Conservation (phyloP, 1,140 invertebrate genomes). For the Drosophila athabasca region DNA sequence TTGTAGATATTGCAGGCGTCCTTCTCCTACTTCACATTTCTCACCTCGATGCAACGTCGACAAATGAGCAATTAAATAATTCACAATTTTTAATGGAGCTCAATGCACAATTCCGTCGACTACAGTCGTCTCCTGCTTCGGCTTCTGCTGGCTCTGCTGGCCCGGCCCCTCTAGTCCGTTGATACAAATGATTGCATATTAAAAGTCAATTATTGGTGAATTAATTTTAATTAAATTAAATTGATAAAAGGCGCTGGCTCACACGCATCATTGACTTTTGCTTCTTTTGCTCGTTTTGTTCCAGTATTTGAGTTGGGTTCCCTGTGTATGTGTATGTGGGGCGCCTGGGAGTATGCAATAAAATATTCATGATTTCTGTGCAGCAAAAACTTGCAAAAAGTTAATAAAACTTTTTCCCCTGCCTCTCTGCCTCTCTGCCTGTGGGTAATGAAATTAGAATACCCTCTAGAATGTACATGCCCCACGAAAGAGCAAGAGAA, state of each 20-base stretch:
- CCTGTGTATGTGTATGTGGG: neutral
- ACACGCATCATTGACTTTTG: constrained; percentile 57
- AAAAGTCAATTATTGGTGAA: constrained; percentile 77
- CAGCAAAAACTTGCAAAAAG: constrained; percentile 57
- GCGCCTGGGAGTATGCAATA: constrained; percentile 52
- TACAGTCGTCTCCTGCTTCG: constrained; percentile 15
- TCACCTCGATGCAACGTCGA: constrained; percentile 61
- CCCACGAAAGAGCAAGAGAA: constrained; percentile 7
- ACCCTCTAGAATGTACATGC: constrained; percentile 3
- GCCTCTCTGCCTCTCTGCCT: neutral
- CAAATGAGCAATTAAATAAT: constrained; percentile 64
- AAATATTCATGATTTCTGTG: constrained; percentile 66
- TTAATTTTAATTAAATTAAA: constrained; percentile 77
- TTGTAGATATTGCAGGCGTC: constrained; percentile 58
- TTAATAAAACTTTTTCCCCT: constrained; percentile 63
- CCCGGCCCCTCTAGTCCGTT: constrained; percentile 14
- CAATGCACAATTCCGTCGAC: constrained; percentile 13
- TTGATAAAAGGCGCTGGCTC: constrained; percentile 61
- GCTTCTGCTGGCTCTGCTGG: too few relatives aligned
- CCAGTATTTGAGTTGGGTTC: neutral
- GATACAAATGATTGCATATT: constrained; percentile 75
- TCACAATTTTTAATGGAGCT: constrained; percentile 57
- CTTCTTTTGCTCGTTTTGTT: constrained; percentile 32
- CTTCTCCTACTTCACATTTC: constrained; percentile 66
- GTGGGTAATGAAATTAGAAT: constrained; percentile 56